phyloP scores from a whole-genome alignment of 2,797 vertebrate species.

The Zenarchopterus dispar region DNA sequence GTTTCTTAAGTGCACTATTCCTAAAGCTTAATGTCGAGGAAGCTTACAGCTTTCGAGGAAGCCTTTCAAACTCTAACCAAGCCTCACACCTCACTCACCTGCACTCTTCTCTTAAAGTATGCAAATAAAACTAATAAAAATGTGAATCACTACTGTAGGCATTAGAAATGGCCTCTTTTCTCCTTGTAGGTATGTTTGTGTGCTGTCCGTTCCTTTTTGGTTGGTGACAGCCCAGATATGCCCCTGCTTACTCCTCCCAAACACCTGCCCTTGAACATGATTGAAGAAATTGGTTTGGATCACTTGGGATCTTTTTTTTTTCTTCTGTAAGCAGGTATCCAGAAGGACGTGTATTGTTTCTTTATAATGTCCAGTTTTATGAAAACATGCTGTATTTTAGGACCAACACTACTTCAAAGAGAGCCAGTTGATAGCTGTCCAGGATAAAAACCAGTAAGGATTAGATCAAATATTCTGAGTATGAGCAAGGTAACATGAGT shows the following conservation, averaged over 20 bases:
- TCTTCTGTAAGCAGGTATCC: conserved; percentile 10
- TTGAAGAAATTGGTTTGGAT: no score
- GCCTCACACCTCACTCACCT: neutral
- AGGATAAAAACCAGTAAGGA: conserved; percentile 9
- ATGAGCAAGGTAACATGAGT: conserved; percentile 23
- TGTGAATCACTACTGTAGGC: neutral
- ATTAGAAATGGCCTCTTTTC: neutral
- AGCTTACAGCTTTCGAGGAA: conserved; percentile 41
- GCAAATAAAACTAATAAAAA: neutral
- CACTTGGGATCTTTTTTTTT: no score
- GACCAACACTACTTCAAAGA: conserved; percentile 9
- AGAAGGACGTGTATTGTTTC: conserved; percentile 9
- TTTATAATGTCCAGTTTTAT: conserved; percentile 10
- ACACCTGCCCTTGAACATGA: no score
- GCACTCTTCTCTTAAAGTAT: neutral
- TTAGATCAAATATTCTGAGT: conserved; percentile 29
- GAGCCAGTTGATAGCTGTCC: conserved; percentile 36
- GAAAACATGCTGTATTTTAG: conserved; percentile 8
- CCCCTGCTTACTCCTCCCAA: no score
- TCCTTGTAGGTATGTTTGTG: no score
- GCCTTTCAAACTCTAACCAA: conserved; percentile 21
- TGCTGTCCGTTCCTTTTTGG: no score
- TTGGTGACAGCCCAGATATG: no score
- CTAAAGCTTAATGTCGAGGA: conserved; percentile 20
- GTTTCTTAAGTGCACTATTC: conserved; percentile 23